A percentile compares a stretch with the other conserved stretches of the same genome.
Conservation (phyloP, 2,797 vertebrate species). For the Buceros bicornis region DNA sequence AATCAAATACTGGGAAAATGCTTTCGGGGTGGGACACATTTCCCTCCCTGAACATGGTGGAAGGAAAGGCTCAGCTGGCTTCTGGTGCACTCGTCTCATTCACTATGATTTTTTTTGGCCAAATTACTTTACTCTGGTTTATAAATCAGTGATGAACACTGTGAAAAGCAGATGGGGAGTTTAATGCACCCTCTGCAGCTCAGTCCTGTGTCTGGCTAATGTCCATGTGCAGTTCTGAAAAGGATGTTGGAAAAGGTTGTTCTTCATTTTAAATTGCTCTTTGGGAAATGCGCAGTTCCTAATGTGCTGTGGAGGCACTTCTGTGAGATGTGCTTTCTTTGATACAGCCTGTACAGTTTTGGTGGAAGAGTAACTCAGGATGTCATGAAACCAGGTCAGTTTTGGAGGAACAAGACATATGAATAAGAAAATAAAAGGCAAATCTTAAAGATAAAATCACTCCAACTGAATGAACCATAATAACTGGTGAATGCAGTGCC, state of each 20-base stretch:
- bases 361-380: slow-evolving; percentile 18
- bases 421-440: neutral
- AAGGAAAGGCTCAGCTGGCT: neutral
- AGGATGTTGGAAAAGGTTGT: slow-evolving; percentile 67
- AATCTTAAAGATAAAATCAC: neutral
- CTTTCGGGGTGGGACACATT: neutral
- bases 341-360: neutral
- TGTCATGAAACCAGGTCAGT: neutral
- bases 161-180: slow-evolving; percentile 68
- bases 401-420: neutral
- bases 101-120: slow-evolving; percentile 24
- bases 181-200: slow-evolving; percentile 64
- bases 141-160: slow-evolving; percentile 59
- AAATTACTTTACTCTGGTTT: slow-evolving; percentile 45
- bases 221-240: slow-evolving; percentile 62
- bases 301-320: slow-evolving; percentile 5
- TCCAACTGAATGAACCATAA: neutral
- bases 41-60: neutral
- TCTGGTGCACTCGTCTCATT: neutral
- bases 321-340: slow-evolving; percentile 29
- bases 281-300: slow-evolving; percentile 25
- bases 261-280: slow-evolving; percentile 76
- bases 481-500: neutral
- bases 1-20: neutral
- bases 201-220: slow-evolving; percentile 71